A percentile compares a stretch with the other conserved stretches of the same genome.
Conservation (phyloP, 2,888 invertebrate genomes). For the Serripes groenlandicus region DNA sequence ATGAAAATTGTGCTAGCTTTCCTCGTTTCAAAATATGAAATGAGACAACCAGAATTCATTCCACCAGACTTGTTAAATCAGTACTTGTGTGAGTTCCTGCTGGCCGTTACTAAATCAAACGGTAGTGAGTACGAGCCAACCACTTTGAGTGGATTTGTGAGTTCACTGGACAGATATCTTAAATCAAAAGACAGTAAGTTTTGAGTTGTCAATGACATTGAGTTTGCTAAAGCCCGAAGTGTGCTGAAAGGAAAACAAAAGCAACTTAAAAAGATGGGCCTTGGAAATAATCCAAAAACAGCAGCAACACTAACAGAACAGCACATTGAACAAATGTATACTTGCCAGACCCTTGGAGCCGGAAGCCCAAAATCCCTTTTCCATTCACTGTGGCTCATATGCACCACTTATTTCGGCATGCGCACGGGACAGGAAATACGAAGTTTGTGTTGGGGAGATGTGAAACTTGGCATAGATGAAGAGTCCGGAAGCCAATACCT, state of each 20-base stretch:
- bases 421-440: conserved; percentile 32
- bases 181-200: conserved; percentile 48
- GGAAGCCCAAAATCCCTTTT: conserved; percentile 24
- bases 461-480: conserved; percentile 44
- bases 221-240: too few species aligned
- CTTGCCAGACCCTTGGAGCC: not conserved
- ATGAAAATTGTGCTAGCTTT: too few species aligned
- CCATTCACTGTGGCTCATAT: conserved; percentile 43
- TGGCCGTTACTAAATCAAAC: conserved; percentile 69
- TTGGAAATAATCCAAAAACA: conserved; percentile 67
- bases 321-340: not conserved
- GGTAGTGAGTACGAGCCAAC: conserved; percentile 74
- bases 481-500: conserved; percentile 50
- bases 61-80: too few species aligned
- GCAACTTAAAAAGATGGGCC: conserved; percentile 67
- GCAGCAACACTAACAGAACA: not conserved
- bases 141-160: conserved; percentile 70
- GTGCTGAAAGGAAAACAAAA: conserved; percentile 70
- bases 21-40: too few species aligned
- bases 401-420: conserved; percentile 48
- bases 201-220: not conserved
- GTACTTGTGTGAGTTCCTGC: too few species aligned
- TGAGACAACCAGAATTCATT: too few species aligned
- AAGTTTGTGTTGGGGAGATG: conserved; percentile 40
- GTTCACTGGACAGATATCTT: conserved; percentile 70